Conservation (phyloP, 1,140 invertebrate genomes). For the Battus philenor region DNA sequence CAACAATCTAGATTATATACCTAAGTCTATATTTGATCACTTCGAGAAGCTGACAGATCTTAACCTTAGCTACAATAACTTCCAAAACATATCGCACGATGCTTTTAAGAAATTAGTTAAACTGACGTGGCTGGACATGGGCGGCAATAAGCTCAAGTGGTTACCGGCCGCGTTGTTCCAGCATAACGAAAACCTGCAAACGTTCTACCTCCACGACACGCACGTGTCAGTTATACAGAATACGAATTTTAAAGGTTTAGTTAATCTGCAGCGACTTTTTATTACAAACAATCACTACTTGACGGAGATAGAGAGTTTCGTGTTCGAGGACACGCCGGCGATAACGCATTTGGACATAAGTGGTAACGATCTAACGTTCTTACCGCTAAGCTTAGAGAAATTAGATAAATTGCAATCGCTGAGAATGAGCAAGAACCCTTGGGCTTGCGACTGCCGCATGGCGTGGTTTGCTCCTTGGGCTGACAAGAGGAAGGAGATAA, state of each 20-base stretch:
- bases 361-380: slow-evolving; percentile 81
- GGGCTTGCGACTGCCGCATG: slow-evolving; percentile 93
- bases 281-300: slow-evolving; percentile 77
- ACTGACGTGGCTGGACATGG: slow-evolving; percentile 77
- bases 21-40: slow-evolving; percentile 81
- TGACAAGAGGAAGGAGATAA: slow-evolving; percentile 66
- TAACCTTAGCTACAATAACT: slow-evolving; percentile 81
- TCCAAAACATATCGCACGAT: slow-evolving; percentile 76
- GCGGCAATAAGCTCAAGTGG: slow-evolving; percentile 75
- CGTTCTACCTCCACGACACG: slow-evolving; percentile 78
- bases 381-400: slow-evolving; percentile 83
- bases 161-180: slow-evolving; percentile 78
- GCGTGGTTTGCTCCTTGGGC: slow-evolving; percentile 88
- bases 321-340: slow-evolving; percentile 77
- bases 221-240: slow-evolving; percentile 76
- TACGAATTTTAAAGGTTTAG: slow-evolving; percentile 77
- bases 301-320: slow-evolving; percentile 79
- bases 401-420: slow-evolving; percentile 80
- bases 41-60: slow-evolving; percentile 78
- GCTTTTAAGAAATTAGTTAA: slow-evolving; percentile 78
- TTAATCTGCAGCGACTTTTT: slow-evolving; percentile 76
- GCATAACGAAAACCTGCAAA: slow-evolving; percentile 75
- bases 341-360: slow-evolving; percentile 84
- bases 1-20: slow-evolving; percentile 78
- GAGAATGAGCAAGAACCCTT: slow-evolving; percentile 84